Conservation (phyloP, 2,888 invertebrate genomes). For the Lepidocyrtoides sp. region DNA sequence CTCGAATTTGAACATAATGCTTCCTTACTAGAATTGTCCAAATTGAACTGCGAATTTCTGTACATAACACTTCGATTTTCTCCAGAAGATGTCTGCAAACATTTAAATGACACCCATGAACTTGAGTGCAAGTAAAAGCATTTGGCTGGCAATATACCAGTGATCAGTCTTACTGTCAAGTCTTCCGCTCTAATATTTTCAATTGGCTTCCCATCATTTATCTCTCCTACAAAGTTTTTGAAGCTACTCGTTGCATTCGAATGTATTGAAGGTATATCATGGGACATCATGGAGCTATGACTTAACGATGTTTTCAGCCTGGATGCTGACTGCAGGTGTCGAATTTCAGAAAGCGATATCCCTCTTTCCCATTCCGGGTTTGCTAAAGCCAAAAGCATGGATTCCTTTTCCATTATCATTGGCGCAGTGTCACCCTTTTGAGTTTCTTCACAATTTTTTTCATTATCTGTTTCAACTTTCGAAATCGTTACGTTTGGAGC, state of each 20-base stretch:
- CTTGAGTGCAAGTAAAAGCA: not conserved
- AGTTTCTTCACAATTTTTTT: not conserved
- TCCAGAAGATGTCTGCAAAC: not conserved
- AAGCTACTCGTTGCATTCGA: not conserved
- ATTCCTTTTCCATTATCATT: too few species aligned
- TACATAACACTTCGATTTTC: constrained; percentile 56
- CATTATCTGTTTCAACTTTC: not conserved
- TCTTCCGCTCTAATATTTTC: not conserved
- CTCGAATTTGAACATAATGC: constrained; percentile 12
- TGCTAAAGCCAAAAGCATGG: not conserved
- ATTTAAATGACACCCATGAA: not conserved
- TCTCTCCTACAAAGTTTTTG: not conserved
- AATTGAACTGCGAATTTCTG: constrained; percentile 53
- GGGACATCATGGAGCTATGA: not conserved
- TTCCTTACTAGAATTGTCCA: constrained; percentile 60
- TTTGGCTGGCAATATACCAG: not conserved
- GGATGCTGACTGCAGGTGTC: not conserved
- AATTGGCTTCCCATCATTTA: not conserved
- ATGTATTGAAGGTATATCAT: not conserved
- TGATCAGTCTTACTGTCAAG: not conserved
- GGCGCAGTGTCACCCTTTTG: too few species aligned
- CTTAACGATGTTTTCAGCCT: not conserved
- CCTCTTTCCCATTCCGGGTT: not conserved
- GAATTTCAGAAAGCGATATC: not conserved
- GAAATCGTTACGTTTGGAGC: not conserved